These are phyloP conservation scores for Myotis brandtii DNA, from an alignment of 2,113 vertebrate species.

Conservation along the genomic window DNA sequence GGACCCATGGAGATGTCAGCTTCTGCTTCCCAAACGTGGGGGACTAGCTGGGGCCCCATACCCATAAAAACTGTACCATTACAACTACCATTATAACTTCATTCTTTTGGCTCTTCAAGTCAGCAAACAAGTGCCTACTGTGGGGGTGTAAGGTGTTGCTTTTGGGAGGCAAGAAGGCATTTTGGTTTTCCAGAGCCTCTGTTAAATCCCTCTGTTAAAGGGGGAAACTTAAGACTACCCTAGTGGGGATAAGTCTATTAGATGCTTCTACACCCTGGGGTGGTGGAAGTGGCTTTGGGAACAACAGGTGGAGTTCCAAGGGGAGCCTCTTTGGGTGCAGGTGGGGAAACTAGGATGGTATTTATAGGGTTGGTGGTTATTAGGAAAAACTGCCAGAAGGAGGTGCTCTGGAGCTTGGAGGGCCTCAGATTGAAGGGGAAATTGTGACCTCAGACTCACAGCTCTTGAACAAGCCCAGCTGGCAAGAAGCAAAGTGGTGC, in stretches of 20 bases:
- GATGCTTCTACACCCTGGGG: not conserved
- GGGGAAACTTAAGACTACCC: not conserved
- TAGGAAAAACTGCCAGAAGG: not conserved
- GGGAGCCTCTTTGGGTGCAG: not conserved
- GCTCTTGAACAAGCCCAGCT: not conserved
- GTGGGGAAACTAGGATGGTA: not conserved
- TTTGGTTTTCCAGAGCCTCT: slow-evolving; percentile 28
- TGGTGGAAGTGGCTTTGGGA: not conserved
- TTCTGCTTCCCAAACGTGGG: slow-evolving; percentile 73
- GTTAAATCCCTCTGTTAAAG: not conserved
- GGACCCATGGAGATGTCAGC: slow-evolving; percentile 79
- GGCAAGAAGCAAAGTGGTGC: not conserved
- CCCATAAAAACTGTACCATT: not conserved
- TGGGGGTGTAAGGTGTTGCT: not conserved
- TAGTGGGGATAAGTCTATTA: not conserved
- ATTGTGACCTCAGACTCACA: not conserved
- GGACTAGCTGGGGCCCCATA: not conserved
- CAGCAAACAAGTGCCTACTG: not conserved
- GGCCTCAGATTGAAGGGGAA: not conserved
- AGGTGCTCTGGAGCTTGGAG: not conserved
- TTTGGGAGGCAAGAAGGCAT: not conserved
- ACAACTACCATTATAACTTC: not conserved
- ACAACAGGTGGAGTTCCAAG: not conserved
- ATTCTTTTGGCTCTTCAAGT: slow-evolving; percentile 1
- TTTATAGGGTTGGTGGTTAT: not conserved